Evolutionary conservation across 2,888 invertebrate species (phyloP).

Genomic region (Odontothrips loti): DNA sequence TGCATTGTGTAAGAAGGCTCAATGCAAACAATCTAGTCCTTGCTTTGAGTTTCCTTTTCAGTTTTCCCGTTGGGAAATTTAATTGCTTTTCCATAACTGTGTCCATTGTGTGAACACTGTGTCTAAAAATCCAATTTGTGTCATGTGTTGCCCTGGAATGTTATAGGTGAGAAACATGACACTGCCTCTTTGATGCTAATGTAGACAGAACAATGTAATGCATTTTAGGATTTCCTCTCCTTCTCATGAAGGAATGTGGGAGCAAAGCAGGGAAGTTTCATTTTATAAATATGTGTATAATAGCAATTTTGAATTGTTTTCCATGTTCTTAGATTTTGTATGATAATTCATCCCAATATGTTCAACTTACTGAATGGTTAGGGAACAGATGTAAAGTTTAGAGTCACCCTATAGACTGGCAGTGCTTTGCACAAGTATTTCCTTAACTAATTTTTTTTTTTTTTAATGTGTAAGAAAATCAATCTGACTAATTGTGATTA

Average conservation of each 20-base stretch:
- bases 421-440: conserved; percentile 26
- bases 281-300: conserved; percentile 13
- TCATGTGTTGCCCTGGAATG: not conserved
- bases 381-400: not conserved
- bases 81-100: not conserved
- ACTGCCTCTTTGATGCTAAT: not conserved
- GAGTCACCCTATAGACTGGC: conserved; percentile 19
- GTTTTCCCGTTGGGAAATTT: not conserved
- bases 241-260: not conserved
- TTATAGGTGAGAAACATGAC: not conserved
- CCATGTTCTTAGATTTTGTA: conserved; percentile 11
- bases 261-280: not conserved
- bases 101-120: not conserved
- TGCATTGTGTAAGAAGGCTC: not conserved
- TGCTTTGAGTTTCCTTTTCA: not conserved
- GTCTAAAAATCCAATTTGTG: not conserved
- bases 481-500: conserved; percentile 27
- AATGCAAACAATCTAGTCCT: conserved; percentile 9
- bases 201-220: not conserved
- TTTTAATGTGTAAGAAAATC: not conserved
- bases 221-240: not conserved
- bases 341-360: not conserved
- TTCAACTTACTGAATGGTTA: not conserved
- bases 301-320: not conserved
- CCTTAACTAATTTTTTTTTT: not conserved